Conservation (phyloP, 1,140 invertebrate species). For the Mamestra configurata region DNA sequence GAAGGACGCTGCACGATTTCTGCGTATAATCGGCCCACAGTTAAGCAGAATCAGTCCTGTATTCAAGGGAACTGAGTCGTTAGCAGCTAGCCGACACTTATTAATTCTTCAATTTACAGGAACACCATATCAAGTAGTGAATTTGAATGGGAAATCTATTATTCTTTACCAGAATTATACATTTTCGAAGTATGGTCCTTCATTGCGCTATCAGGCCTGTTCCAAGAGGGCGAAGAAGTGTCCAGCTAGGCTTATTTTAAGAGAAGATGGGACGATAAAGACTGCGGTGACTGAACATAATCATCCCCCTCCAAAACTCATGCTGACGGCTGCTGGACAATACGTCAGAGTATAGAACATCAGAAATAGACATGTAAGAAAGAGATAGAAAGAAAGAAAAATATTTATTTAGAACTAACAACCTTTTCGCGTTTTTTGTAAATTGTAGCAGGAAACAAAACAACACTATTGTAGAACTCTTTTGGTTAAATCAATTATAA, state of each 20-base stretch:
- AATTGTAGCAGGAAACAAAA: too few relatives aligned
- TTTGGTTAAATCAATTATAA: too few relatives aligned
- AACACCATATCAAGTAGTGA: neutral
- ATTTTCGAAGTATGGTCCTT: conserved; percentile 6
- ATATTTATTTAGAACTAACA: too few relatives aligned
- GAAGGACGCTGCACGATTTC: too few relatives aligned
- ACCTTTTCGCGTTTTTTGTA: too few relatives aligned
- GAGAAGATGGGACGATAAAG: neutral
- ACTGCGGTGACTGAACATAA: conserved; percentile 18
- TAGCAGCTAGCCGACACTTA: too few relatives aligned
- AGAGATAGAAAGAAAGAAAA: too few relatives aligned
- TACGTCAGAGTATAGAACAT: neutral
- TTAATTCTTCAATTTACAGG: neutral
- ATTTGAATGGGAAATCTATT: conserved; percentile 3
- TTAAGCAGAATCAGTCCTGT: too few relatives aligned
- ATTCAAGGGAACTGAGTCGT: too few relatives aligned
- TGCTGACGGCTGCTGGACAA: neutral
- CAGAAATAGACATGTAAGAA: neutral
- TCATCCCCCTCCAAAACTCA: conserved; percentile 26
- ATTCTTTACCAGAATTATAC: conserved; percentile 6
- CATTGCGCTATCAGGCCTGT: neutral
- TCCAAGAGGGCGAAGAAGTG: neutral
- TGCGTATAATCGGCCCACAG: too few relatives aligned
- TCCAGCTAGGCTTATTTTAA: neutral
- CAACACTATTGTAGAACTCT: too few relatives aligned